phyloP scores from a whole-genome alignment of 2,888 invertebrate genomes.

The Scaptodrosophila latifasciaeformis region DNA sequence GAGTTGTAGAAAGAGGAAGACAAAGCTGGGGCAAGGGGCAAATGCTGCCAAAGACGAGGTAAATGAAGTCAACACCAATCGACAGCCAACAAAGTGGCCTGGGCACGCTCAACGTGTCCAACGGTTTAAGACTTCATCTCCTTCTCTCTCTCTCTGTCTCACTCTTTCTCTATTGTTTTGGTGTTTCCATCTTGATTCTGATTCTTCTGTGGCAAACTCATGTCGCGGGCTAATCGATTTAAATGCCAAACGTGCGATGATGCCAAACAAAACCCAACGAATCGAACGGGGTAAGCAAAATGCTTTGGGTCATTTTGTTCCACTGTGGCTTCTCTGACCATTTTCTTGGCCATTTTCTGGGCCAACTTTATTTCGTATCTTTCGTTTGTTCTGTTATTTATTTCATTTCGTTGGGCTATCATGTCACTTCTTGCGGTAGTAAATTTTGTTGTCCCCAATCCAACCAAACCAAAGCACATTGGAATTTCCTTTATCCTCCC shows the following conservation, averaged over 20 bases:
- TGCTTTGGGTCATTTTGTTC: neutral
- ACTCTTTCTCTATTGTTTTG: neutral
- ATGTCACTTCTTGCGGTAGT: neutral
- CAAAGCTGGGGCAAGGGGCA: no score
- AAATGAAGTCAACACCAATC: no score
- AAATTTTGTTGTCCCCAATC: neutral
- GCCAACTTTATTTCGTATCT: neutral
- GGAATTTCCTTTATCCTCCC: no score
- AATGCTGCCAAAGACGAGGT: no score
- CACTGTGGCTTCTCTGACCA: neutral
- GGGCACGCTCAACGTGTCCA: constrained; percentile 23
- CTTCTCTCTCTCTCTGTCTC: neutral
- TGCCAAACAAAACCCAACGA: no score
- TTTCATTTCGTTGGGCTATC: constrained; percentile 32
- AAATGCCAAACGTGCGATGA: constrained; percentile 52
- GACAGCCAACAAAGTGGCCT: neutral
- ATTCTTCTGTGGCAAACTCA: constrained; percentile 35
- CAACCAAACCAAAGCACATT: neutral
- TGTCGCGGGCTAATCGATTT: constrained; percentile 53
- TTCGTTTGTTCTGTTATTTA: constrained; percentile 32
- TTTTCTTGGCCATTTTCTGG: constrained; percentile 6
- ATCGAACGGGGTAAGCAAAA: neutral
- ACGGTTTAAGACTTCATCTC: neutral
- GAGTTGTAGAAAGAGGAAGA: no score
- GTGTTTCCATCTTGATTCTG: constrained; percentile 22